These are phyloP conservation scores for Alexandromys fortis DNA, from an alignment of 2,113 vertebrate species.

Conservation along the genomic window DNA sequence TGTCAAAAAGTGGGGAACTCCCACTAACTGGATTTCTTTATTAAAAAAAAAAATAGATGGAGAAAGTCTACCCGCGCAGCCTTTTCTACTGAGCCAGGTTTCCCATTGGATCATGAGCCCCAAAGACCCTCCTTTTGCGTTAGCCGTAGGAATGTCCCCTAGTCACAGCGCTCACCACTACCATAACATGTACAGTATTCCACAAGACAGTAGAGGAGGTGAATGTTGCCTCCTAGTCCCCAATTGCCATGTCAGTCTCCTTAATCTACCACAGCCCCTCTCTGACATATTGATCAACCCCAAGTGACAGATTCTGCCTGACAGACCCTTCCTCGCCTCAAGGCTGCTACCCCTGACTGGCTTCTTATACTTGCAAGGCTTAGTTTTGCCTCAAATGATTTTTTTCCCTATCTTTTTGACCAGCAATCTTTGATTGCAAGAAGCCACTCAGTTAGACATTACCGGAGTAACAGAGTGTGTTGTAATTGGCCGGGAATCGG, in stretches of 20 bases:
- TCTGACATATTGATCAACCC: not conserved
- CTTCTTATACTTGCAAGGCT: not conserved
- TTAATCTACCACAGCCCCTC: not conserved
- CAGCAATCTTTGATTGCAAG: slow-evolving; percentile 83
- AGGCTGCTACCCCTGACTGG: not conserved
- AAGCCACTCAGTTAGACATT: slow-evolving; percentile 84
- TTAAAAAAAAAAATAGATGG: not conserved
- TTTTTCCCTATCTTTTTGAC: slow-evolving; percentile 67
- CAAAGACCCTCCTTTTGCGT: not conserved
- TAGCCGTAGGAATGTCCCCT: not conserved
- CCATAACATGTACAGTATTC: too few relatives aligned
- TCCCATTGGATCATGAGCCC: not conserved
- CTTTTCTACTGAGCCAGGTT: too few relatives aligned
- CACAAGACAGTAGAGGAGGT: accelerated
- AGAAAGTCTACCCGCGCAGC: accelerated
- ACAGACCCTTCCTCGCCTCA: not conserved
- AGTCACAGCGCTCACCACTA: not conserved
- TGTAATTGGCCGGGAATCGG: slow-evolving; percentile 88
- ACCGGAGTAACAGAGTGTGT: slow-evolving; percentile 82
- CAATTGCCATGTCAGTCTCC: not conserved
- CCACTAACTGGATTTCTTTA: too few relatives aligned
- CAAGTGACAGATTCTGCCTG: accelerated
- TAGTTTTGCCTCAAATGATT: slow-evolving; percentile 62
- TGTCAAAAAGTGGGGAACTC: not conserved
- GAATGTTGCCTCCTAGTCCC: not conserved